Evolutionary conservation across 2,113 vertebrate species (phyloP), one percentile per base, ranked within the genome.

Genomic region (Protobothrops mucrosquamatus): DNA sequence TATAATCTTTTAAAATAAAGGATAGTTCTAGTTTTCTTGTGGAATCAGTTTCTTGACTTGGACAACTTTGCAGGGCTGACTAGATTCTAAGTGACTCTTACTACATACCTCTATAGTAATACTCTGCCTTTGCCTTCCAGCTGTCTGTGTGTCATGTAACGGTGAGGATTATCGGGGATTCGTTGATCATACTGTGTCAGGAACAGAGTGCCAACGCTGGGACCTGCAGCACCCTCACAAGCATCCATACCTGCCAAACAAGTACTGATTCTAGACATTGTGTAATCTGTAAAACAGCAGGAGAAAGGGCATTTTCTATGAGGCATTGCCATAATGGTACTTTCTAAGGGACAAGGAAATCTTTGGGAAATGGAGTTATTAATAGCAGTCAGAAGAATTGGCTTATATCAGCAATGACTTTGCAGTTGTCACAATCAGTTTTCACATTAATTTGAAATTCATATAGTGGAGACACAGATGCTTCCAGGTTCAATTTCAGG

Each of bases 171-270:
- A 99, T 96, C 97, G 98, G 0, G 99, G 99, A 0, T 94, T 97
- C 0, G 97, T 99, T 88, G 99, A 99, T 95, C 97, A 96, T 96
- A 99, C 99, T 0, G 98, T 98, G 69, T 98, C 94, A 0, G 98
- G 98, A 54, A 97, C 43, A 0, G 99, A 99, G 96, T 99, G 99
- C 95, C 99, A 99, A 96, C 98, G 99, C 95, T 99, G 99, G 99
- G 99, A 99, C 96, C 98, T 99, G 96, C 99, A 99, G 97, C 96
- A 97, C 92, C 99, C 99, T 0, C 99, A 99, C 92, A 97, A 97
- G 46, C 99, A 99, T 95, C 98, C 98, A 92, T 99, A 98, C 94
- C 97, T 98, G 93, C 99, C 99, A 0, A 95, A 98, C 94, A 99
- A 98, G 99, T 99, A 98, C 34, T 1, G 29, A 3, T 1, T 51